These are phyloP conservation scores for Amphiprion ocellaris DNA, from an alignment of 2,113 vertebrate genomes.

Conservation along the genomic window DNA sequence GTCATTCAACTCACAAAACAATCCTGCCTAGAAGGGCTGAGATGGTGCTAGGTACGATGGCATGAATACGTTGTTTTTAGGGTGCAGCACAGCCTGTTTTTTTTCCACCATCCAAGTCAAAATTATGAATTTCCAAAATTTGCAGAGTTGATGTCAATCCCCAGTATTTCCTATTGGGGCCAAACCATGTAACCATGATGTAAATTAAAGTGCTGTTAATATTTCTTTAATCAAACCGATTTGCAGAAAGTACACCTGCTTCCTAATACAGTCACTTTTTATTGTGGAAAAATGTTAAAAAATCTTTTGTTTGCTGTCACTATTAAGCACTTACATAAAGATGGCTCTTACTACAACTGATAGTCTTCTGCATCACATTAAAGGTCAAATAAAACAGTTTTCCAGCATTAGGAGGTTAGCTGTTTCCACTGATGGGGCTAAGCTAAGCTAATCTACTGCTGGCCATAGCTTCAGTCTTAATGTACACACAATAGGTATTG, in stretches of 20 bases:
- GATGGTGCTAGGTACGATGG: slow-evolving; percentile 50
- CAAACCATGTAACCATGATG: neutral
- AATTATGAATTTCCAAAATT: slow-evolving; percentile 20
- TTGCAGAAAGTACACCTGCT: neutral
- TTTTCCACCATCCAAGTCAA: neutral
- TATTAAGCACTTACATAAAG: neutral
- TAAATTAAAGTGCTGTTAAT: slow-evolving; percentile 31
- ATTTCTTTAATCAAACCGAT: slow-evolving; percentile 41
- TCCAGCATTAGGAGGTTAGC: neutral
- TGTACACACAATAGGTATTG: neutral
- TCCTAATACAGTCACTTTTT: slow-evolving; percentile 14
- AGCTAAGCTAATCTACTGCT: neutral
- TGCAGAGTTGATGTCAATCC: slow-evolving; percentile 40
- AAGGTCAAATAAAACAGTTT: slow-evolving; percentile 26
- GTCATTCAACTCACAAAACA: slow-evolving; percentile 18
- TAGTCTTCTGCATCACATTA: slow-evolving; percentile 41
- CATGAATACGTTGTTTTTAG: slow-evolving; percentile 31
- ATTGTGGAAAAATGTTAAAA: slow-evolving; percentile 28
- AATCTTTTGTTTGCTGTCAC: slow-evolving; percentile 8
- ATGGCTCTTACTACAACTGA: slow-evolving; percentile 15
- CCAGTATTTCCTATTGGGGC: slow-evolving; percentile 16
- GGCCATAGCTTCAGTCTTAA: neutral
- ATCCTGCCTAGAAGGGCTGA: slow-evolving; percentile 30
- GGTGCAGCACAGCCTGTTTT: neutral
- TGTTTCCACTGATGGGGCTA: slow-evolving; percentile 1